Evolutionary conservation across 2,797 vertebrate genomes (phyloP), one percentile per base, ranked within the genome.

Genomic region (Squalus acanthias): DNA sequence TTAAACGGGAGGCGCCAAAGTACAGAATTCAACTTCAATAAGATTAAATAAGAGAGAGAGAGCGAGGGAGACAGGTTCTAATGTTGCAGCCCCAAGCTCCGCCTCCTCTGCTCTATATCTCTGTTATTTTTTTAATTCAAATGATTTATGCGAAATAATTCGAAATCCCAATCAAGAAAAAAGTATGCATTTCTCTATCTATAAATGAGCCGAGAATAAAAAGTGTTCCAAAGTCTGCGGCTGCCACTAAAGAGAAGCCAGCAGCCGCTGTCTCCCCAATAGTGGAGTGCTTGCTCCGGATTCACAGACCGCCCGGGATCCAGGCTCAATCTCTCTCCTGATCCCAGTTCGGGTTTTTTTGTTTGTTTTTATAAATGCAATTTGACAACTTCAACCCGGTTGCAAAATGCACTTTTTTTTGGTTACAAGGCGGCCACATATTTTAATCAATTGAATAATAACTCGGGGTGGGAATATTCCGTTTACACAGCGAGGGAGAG

Each of bases 11-110:
- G 9, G 60, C 60, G 60, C 9, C 60, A 50, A 22, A 85, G 82
- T 50, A 46, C 82, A 20, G 46, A 65, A 93, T 67, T 93, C 39
- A 39, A 93, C n/a, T 93, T 93, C 2, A 69, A 39, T 7, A 93
- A 93, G 82, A 85, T 85, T 85, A 85, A 85, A 85, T 39, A 50
- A 85, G 79, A 39, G 82, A 50, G 82, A 85, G 76, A n/a, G 26
- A 74, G 72, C 33, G 72, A 33, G n/a, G 39, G 63, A 65, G n/a
- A 17, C 15, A 60, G 63, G 13, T 4, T 39, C 17, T 33, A 93
- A 69, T 93, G 24, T 93, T 39, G n/a, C 91, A 46, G 22, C 15
- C 63, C 8, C n/a, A 39, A 50, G 63, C 63, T 12, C 65, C 29
- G 63, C 91, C 63, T 85, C 15, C 82, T 10, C 5, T 24, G 7